phyloP scores from a whole-genome alignment of 1,140 invertebrate species.

The Helicoverpa zea region DNA sequence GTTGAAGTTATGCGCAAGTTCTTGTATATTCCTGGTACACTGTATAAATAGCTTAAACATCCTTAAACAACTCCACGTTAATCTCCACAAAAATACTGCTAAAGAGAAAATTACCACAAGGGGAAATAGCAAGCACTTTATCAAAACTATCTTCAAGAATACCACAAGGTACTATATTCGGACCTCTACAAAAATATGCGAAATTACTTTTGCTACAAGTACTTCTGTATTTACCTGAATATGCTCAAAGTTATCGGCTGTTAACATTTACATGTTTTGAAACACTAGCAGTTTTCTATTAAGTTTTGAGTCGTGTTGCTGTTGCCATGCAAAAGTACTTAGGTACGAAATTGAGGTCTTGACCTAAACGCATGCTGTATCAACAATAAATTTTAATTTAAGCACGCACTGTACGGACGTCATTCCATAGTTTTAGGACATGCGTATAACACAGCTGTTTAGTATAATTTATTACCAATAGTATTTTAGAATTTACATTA shows the following conservation, averaged over 20 bases:
- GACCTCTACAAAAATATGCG: not conserved
- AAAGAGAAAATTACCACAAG: too few species aligned
- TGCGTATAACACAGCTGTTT: constrained; percentile 12
- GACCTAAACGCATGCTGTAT: constrained; percentile 13
- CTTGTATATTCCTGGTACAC: constrained; percentile 15
- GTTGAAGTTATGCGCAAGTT: not conserved
- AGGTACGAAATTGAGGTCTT: not conserved
- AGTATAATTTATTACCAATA: constrained; percentile 7
- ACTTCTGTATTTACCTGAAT: too few species aligned
- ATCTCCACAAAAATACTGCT: too few species aligned
- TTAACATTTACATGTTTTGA: not conserved
- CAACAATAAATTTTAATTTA: constrained; percentile 10
- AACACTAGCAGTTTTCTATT: not conserved
- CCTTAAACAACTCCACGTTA: not conserved
- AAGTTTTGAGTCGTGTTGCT: not conserved
- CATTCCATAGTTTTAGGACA: not conserved
- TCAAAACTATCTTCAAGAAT: not conserved
- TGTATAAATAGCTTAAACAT: constrained; percentile 28
- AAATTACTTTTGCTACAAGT: not conserved
- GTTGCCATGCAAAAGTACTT: not conserved
- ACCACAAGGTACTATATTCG: not conserved
- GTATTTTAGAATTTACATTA: not conserved
- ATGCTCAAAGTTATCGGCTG: too few species aligned
- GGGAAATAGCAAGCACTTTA: not conserved
- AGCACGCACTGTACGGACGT: not conserved